Base-by-base conservation (phyloP, 2,797 vertebrate species). In the Mallotus villosus region DNA sequence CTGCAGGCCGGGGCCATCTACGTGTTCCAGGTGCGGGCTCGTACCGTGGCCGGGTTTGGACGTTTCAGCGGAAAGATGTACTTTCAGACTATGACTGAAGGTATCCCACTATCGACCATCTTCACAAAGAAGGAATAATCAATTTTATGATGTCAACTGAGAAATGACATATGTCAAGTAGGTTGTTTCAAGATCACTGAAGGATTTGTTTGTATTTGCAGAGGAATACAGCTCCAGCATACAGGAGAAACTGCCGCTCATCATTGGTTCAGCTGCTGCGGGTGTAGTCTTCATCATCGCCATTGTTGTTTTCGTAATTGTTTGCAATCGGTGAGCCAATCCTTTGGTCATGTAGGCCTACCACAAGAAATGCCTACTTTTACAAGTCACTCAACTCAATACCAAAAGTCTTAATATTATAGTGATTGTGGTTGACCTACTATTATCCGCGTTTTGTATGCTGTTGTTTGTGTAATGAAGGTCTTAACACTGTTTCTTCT, bases 51-150 rank as follows among this genome's bases (percentile, higher is more conserved):
- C 0, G 97, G 97, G 1, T 99, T 98, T 1, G 97, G 97, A 81
- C 95, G 96, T 66, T 96, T 96, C 78, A 97, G 97, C 0, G 97
- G 97, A 22, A 99, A 98, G 91, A 98, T 99, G 97, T 98, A 98
- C 81, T 98, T 98, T 88, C 97, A 98, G 87, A 98, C 97, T 79
- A 97, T 98, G 95, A 98, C 96, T 1, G 96, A 96, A 93, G 97
- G 97, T 98, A 85, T 88, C 37, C 37, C 37, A 41, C 37, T 12
- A 41, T 41, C 37, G 11, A 0, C 37, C 37, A 41, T 41, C 37
- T 41, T 41, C 37, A 11, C 2, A 11, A 41, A 41, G 37, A 41
- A 41, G 37, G 37, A 41, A 41, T 12, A 41, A 41, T 11, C 8
- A 2, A 12, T 14, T 11, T 9, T 41, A 11, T 12, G 37, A 41